These are phyloP conservation scores for Scaptomyza reducta DNA, from an alignment of 2,888 invertebrate genomes.

Conservation along the genomic window DNA sequence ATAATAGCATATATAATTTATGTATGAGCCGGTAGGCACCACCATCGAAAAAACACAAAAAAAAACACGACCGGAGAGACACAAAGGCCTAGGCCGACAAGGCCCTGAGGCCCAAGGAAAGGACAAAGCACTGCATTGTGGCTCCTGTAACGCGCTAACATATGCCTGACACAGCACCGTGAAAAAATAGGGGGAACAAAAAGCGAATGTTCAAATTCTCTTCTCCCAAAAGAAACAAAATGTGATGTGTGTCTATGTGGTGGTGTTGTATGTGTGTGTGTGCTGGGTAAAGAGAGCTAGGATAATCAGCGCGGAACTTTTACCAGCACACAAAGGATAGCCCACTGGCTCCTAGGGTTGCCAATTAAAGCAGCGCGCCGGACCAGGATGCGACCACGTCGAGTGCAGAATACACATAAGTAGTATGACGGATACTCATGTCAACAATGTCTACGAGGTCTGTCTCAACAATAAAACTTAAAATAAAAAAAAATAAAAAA, in stretches of 20 bases:
- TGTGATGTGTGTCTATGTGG: constrained; percentile 6
- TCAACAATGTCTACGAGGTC: constrained; percentile 37
- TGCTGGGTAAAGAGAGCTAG: constrained; percentile 22
- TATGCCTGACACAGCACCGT: constrained; percentile 69
- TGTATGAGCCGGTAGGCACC: constrained; percentile 36
- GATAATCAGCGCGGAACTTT: constrained; percentile 23
- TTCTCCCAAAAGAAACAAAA: constrained; percentile 25
- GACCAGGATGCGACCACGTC: constrained; percentile 33
- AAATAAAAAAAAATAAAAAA: neutral
- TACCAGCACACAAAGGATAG: constrained; percentile 61
- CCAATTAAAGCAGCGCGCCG: constrained; percentile 26
- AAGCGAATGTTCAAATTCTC: constrained; percentile 50
- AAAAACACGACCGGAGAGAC: constrained; percentile 51
- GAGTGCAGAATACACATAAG: constrained; percentile 49
- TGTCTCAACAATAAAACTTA: constrained; percentile 26
- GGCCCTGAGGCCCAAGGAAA: constrained; percentile 63
- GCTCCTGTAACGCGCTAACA: constrained; percentile 54
- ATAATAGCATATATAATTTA: constrained; percentile 79
- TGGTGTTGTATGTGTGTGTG: constrained; percentile 29
- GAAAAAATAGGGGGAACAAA: constrained; percentile 2
- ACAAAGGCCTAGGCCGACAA: constrained; percentile 69
- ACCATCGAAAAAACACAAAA: constrained; percentile 19
- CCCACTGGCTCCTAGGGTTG: constrained; percentile 69
- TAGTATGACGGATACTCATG: constrained; percentile 22
- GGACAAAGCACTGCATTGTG: constrained; percentile 55